Conservation (phyloP, 2,797 vertebrate species). For the Alcedo atthis region DNA sequence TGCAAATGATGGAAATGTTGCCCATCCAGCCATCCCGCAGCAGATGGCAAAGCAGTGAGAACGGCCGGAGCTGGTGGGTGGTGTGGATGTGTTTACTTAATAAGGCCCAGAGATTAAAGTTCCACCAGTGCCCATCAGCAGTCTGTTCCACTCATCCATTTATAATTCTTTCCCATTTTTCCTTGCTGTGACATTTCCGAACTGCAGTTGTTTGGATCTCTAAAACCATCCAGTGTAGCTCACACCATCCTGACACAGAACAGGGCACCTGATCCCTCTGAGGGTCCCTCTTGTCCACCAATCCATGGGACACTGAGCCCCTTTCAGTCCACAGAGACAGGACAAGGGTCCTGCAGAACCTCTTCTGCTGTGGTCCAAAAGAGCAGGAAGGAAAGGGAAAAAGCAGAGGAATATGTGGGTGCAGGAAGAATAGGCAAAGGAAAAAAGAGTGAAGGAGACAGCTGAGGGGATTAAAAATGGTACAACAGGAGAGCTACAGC, state of each 20-base stretch:
- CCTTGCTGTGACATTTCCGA: neutral
- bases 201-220: neutral
- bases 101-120: constrained; percentile 33
- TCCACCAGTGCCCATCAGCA: constrained; percentile 38
- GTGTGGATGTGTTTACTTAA: neutral
- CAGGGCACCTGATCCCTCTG: neutral
- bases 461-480: neutral
- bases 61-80: constrained; percentile 41
- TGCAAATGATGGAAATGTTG: constrained; percentile 28
- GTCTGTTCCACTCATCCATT: neutral
- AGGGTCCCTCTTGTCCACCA: neutral
- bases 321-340: neutral
- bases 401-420: neutral
- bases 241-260: neutral
- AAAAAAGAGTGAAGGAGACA: neutral
- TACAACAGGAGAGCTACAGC: neutral
- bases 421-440: neutral
- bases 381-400: neutral
- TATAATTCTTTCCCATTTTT: neutral
- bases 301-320: neutral
- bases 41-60: constrained; percentile 61
- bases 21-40: constrained; percentile 27
- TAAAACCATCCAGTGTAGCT: neutral
- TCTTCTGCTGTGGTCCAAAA: neutral
- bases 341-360: neutral